A percentile compares a stretch with the other conserved stretches of the same genome.
Conservation (phyloP, 35 echinoderm and acorn worm species). For the Amphiura filiformis region DNA sequence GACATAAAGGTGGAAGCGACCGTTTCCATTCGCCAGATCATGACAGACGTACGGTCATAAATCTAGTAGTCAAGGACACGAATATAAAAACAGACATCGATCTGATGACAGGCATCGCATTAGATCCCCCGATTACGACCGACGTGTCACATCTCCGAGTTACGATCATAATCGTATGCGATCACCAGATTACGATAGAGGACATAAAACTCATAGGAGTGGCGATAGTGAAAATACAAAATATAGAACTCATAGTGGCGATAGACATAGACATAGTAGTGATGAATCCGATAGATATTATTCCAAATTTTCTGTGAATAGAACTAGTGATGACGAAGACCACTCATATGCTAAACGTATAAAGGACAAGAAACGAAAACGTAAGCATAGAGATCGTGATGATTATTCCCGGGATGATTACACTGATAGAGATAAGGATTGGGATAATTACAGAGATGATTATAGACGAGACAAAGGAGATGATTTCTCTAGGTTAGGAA, state of each 20-base stretch:
- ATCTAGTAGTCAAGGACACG: background rate
- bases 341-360: background rate
- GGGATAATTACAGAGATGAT: conserved; percentile 10
- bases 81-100: background rate
- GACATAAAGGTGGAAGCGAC: background rate
- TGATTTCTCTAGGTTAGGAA: background rate
- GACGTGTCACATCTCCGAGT: background rate
- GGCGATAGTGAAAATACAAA: background rate
- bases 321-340: background rate
- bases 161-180: background rate
- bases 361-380: conserved; percentile 26
- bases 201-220: background rate
- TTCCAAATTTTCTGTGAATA: background rate
- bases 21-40: background rate
- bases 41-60: background rate
- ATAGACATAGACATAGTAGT: conserved; percentile 18
- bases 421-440: conserved; percentile 13
- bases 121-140: background rate
- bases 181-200: background rate
- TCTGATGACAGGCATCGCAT: background rate
- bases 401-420: background rate
- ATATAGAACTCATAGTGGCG: background rate
- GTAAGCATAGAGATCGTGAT: background rate
- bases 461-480: conserved; percentile 24
- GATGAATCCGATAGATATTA: background rate